A percentile compares a stretch with the other conserved stretches of the same genome.
These are phyloP conservation scores for Lasiommata megera DNA, from an alignment of 2,888 invertebrate genomes.

Conservation along the genomic window DNA sequence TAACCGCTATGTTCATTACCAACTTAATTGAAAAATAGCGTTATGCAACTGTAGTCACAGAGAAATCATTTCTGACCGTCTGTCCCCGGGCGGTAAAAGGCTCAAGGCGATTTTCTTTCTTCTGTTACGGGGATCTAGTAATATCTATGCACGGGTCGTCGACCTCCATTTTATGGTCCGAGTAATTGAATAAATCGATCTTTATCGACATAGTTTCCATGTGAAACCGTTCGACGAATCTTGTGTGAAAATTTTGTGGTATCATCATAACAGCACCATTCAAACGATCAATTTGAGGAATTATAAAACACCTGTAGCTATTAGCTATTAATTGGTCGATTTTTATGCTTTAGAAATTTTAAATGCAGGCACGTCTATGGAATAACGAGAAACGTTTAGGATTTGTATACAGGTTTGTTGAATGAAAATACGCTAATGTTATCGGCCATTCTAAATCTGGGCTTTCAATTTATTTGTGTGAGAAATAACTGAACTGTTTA, in stretches of 20 bases:
- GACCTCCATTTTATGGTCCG: constrained; percentile 61
- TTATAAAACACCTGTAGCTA: constrained; percentile 45
- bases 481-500: constrained; percentile 27
- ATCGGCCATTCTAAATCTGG: constrained; percentile 29
- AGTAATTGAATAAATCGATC: constrained; percentile 69
- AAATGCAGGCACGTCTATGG: constrained; percentile 4
- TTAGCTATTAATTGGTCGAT: constrained; percentile 50
- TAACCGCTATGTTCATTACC: constrained; percentile 31
- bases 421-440: constrained; percentile 24
- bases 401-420: constrained; percentile 25
- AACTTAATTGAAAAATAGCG: constrained; percentile 60
- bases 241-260: constrained; percentile 54
- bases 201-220: constrained; percentile 64
- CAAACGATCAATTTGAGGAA: constrained; percentile 46
- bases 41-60: constrained; percentile 66
- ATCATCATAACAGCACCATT: constrained; percentile 41
- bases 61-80: constrained; percentile 66
- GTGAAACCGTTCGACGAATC: constrained; percentile 57
- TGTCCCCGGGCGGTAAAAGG: constrained; percentile 61
- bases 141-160: constrained; percentile 55
- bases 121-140: constrained; percentile 56
- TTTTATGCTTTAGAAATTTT: constrained; percentile 41
- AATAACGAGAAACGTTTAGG: constrained; percentile 37
- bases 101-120: constrained; percentile 70
- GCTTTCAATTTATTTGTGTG: constrained; percentile 25